Evolutionary conservation across 1,140 invertebrate genomes (phyloP).

Genomic region (Latrodectus geometricus): DNA sequence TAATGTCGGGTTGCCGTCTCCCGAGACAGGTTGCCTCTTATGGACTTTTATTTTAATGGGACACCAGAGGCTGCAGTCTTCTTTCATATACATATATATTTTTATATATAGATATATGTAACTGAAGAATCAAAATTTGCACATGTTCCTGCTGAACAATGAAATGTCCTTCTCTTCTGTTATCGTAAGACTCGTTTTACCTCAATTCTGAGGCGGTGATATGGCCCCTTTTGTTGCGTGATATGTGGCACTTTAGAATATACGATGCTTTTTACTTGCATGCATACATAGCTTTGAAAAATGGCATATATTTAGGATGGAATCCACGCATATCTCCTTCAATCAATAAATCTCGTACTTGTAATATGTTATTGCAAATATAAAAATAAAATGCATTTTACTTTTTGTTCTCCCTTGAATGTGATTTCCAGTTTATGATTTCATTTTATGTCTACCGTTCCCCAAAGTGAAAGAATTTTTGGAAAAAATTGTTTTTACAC

Average conservation of each 20-base stretch:
- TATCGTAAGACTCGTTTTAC: conserved; percentile 28
- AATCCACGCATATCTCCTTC: too few relatives aligned
- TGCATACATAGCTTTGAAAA: too few relatives aligned
- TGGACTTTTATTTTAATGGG: conserved; percentile 54
- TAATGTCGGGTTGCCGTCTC: conserved; percentile 30
- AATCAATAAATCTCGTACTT: too few relatives aligned
- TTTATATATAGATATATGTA: background rate
- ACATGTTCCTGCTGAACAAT: conserved; percentile 34
- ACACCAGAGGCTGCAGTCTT: conserved; percentile 14
- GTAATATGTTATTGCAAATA: background rate
- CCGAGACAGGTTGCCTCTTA: conserved; percentile 19
- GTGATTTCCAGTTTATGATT: too few relatives aligned
- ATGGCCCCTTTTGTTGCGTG: conserved; percentile 14
- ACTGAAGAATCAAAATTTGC: conserved; percentile 7
- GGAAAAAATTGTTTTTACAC: too few relatives aligned
- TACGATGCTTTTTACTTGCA: conserved; percentile 17
- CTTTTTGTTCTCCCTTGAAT: background rate
- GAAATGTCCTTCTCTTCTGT: background rate
- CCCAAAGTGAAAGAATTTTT: too few relatives aligned
- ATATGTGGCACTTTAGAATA: conserved; percentile 10
- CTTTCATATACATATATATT: background rate
- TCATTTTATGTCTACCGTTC: too few relatives aligned
- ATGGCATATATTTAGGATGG: too few relatives aligned
- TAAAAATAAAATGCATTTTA: background rate
- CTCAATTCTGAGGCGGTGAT: conserved; percentile 26